Base-by-base conservation (phyloP, 2,113 vertebrate species). In the Peromyscus maniculatus region DNA sequence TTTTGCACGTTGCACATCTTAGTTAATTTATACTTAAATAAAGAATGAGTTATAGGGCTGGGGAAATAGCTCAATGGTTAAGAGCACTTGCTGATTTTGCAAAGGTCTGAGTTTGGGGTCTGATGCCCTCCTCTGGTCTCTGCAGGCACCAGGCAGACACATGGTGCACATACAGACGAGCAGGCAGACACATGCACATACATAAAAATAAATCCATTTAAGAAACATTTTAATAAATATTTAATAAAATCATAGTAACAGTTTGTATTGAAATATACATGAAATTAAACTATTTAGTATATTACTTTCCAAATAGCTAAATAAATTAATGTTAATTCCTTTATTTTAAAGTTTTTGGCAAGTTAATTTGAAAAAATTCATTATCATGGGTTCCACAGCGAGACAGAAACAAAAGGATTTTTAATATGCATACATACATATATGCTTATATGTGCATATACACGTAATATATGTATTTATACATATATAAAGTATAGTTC, bases 381-480 rank as follows among this genome's bases (percentile, higher is more conserved):
- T 71, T 59, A 52, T 11, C 3, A 11, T 64, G 5, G 28, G 22
- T 78, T 79, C 17, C 3, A 19, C 1, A 52, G 8, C 59, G 43
- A 78, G 69, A 17, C 6, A 43, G 64, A 87, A 84, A 67, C 6
- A 78, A 24, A 2, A 59, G 7, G 19, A 89, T 22, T 75, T 57
- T 55, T 7, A 3, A 24, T 13, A 87, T 0, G 11, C 2, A 71
- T 13, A 31, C 13, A 39, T 21, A 13, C 4, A 4, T 52, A 4
- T 17, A n/a, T 0, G 8, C 31, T 67, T 26, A 87, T 6, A 52
- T 5, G 22, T 43, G 12, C 0, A 33, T 5, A 26, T 13, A n/a
- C 2, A 66, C 12, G 8, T 31, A 67, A 67, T 67, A 31, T 67
- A 28, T 31, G 16, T 59, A 19, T 19, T 11, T 69, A 12, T 15